These are phyloP conservation scores for Eupithecia centaureata DNA, from an alignment of 2,888 invertebrate species.

Conservation along the genomic window DNA sequence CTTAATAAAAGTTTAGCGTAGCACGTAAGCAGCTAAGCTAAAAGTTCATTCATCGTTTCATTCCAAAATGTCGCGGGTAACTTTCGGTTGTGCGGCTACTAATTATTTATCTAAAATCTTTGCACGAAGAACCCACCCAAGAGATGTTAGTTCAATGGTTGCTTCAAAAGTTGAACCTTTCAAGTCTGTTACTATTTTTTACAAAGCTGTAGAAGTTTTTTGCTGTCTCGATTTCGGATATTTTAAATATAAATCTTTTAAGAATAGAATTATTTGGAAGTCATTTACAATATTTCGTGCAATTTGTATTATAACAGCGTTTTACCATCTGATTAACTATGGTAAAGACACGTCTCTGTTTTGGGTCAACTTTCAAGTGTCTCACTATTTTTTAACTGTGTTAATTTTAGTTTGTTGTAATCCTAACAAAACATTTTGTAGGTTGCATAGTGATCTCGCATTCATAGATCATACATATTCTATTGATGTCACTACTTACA, in stretches of 20 bases:
- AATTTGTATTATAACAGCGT: neutral
- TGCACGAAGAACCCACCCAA: neutral
- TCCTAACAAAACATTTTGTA: neutral
- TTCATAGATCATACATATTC: neutral
- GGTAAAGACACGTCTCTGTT: neutral
- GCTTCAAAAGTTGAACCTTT: neutral
- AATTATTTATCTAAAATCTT: neutral
- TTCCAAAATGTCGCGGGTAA: neutral
- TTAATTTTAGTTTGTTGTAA: neutral
- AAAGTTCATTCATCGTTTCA: no score
- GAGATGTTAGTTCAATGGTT: neutral
- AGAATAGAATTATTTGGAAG: neutral
- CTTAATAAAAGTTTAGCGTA: neutral
- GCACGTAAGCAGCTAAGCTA: neutral
- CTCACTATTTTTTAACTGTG: neutral
- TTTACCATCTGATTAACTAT: neutral
- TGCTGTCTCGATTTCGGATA: slow-evolving; percentile 1
- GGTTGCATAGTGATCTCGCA: neutral
- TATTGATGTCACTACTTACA: neutral
- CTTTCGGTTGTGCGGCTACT: neutral
- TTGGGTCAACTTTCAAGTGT: neutral
- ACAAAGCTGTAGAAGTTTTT: neutral
- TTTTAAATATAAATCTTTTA: neutral
- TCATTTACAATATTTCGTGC: neutral
- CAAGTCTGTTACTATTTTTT: neutral